phyloP scores from a whole-genome alignment of 92 coral and sea anemone genomes.

The Scolanthus callimorphus region DNA sequence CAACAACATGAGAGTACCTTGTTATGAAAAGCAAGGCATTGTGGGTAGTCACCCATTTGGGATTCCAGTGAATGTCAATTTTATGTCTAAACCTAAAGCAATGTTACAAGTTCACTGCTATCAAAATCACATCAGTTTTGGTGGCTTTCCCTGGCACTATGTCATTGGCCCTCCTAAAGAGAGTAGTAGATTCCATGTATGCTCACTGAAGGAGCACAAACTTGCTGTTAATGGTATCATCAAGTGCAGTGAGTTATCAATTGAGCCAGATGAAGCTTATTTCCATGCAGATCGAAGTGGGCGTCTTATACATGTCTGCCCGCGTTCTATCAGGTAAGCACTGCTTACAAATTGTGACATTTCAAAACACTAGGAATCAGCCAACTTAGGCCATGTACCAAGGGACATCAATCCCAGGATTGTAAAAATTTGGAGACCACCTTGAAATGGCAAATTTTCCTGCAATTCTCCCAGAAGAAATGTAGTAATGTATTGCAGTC shows the following conservation, averaged over 20 bases:
- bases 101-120: constrained; percentile 66
- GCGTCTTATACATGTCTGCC: constrained; percentile 77
- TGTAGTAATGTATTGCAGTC: no score
- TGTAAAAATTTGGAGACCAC: not conserved
- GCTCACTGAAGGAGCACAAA: constrained; percentile 49
- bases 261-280: constrained; percentile 84
- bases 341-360: no score
- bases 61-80: constrained; percentile 74
- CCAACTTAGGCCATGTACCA: no score
- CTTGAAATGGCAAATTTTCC: no score
- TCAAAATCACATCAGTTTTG: constrained; percentile 73
- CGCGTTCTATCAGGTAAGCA: constrained; percentile 62
- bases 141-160: constrained; percentile 96
- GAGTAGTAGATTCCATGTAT: constrained; percentile 67
- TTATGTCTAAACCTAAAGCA: constrained; percentile 58
- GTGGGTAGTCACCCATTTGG: constrained; percentile 77
- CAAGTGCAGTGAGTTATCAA: constrained; percentile 31
- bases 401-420: not conserved
- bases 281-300: constrained; percentile 94
- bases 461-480: no score
- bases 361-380: no score
- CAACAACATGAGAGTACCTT: constrained; percentile 6
- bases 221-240: constrained; percentile 58
- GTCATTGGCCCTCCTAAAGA: constrained; percentile 43
- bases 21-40: constrained; percentile 26